phyloP scores from a whole-genome alignment of 2,888 invertebrate species.

The Aplocera efformata region DNA sequence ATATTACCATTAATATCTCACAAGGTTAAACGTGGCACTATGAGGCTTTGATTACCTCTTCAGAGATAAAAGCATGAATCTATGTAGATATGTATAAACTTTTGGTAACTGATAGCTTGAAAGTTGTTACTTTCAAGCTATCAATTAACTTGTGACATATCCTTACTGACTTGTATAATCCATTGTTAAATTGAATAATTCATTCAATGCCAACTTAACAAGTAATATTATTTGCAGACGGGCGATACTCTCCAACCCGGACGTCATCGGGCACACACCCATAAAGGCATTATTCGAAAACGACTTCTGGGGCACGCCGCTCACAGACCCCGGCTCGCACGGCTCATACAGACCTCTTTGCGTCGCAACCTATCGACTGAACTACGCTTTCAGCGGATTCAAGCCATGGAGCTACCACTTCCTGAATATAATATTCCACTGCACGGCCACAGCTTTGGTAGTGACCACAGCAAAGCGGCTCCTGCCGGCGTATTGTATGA shows the following conservation, averaged over 20 bases:
- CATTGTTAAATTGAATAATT: too few species aligned
- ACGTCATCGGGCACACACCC: slow-evolving; percentile 91
- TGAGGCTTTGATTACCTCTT: too few species aligned
- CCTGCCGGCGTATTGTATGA: slow-evolving; percentile 81
- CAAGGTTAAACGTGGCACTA: too few species aligned
- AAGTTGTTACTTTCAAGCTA: too few species aligned
- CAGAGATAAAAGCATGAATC: too few species aligned
- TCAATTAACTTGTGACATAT: too few species aligned
- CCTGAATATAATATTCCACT: slow-evolving; percentile 92
- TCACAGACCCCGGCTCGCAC: slow-evolving; percentile 95
- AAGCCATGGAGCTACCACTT: slow-evolving; percentile 92
- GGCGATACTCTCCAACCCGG: slow-evolving; percentile 96
- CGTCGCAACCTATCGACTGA: slow-evolving; percentile 92
- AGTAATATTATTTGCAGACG: slow-evolving; percentile 84
- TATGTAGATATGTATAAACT: too few species aligned
- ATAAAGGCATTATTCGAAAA: slow-evolving; percentile 91
- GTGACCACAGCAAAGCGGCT: slow-evolving; percentile 87
- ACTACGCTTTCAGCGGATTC: slow-evolving; percentile 88
- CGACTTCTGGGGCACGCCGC: slow-evolving; percentile 99
- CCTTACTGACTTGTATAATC: too few species aligned
- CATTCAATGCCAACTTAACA: slow-evolving; percentile 29
- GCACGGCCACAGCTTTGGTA: slow-evolving; percentile 90
- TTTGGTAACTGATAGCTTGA: too few species aligned
- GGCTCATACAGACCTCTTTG: slow-evolving; percentile 97
- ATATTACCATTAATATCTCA: too few species aligned